A percentile compares a stretch with the other conserved stretches of the same genome.
These are phyloP conservation scores for Ia io DNA, from an alignment of 2,113 vertebrate genomes.

Conservation along the genomic window DNA sequence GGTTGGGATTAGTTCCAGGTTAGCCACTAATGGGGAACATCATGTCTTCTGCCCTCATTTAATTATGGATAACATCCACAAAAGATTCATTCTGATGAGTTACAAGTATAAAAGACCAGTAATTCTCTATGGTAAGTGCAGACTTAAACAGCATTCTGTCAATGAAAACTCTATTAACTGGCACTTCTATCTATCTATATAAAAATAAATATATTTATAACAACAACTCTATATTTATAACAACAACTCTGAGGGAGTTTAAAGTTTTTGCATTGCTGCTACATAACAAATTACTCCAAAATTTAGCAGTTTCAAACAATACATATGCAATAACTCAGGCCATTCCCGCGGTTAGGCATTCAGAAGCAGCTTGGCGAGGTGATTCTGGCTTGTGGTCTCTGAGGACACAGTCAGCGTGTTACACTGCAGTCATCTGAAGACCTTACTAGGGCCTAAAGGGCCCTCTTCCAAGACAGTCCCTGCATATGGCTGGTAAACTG, in stretches of 20 bases:
- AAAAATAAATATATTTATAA: not conserved
- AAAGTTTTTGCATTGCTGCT: not conserved
- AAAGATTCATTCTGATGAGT: not conserved
- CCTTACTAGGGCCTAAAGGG: not conserved
- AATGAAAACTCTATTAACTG: not conserved
- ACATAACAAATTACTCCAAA: slow-evolving; percentile 19
- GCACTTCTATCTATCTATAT: not conserved
- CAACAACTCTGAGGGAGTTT: not conserved
- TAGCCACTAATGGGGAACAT: not conserved
- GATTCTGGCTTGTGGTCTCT: not conserved
- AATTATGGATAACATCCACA: not conserved
- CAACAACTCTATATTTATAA: not conserved
- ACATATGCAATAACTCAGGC: not conserved
- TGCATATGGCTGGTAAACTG: not conserved
- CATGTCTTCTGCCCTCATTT: not conserved
- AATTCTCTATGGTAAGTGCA: not conserved
- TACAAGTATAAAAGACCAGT: not conserved
- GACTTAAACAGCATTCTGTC: slow-evolving; percentile 7
- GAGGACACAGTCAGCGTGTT: not conserved
- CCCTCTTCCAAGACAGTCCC: not conserved
- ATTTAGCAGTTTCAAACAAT: not conserved
- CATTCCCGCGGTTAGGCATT: not conserved
- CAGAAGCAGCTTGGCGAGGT: not conserved
- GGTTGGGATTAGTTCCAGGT: not conserved
- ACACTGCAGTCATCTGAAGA: not conserved